Conservation (phyloP, 2,113 vertebrate species). For the Tychaedon coryphoeus region DNA sequence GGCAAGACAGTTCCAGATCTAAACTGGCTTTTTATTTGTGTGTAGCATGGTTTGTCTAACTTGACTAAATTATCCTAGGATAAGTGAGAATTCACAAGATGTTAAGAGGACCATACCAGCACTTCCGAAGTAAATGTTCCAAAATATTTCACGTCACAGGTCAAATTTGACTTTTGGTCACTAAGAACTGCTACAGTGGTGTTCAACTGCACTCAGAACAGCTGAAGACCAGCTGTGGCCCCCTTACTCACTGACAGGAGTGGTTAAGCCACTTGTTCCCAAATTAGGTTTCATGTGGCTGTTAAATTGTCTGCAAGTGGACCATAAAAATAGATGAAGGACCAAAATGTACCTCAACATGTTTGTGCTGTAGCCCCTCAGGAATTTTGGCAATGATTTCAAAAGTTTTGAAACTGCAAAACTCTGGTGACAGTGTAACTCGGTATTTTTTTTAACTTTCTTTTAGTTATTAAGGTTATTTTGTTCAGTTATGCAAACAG, state of each 20-base stretch:
- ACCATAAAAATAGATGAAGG: not conserved
- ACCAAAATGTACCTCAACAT: not conserved
- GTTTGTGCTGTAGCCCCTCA: not conserved
- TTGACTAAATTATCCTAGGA: not conserved
- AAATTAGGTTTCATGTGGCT: not conserved
- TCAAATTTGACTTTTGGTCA: not conserved
- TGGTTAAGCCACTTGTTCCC: not conserved
- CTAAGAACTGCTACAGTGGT: not conserved
- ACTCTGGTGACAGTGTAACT: not conserved
- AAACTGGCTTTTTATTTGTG: not conserved
- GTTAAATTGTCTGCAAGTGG: not conserved
- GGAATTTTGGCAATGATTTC: not conserved
- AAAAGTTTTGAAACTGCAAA: not conserved
- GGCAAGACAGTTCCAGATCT: not conserved
- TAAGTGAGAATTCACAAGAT: not conserved
- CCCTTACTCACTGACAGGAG: not conserved
- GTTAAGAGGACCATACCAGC: not conserved
- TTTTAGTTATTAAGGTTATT: not conserved
- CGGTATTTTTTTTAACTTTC: not conserved
- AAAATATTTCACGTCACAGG: not conserved
- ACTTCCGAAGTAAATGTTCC: not conserved
- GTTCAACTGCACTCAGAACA: not conserved
- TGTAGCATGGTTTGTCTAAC: not conserved
- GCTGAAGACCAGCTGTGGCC: not conserved
- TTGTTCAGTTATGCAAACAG: not conserved